phyloP scores from a whole-genome alignment of 2,113 vertebrate genomes.

The Cyprinodon brontotheroides region DNA sequence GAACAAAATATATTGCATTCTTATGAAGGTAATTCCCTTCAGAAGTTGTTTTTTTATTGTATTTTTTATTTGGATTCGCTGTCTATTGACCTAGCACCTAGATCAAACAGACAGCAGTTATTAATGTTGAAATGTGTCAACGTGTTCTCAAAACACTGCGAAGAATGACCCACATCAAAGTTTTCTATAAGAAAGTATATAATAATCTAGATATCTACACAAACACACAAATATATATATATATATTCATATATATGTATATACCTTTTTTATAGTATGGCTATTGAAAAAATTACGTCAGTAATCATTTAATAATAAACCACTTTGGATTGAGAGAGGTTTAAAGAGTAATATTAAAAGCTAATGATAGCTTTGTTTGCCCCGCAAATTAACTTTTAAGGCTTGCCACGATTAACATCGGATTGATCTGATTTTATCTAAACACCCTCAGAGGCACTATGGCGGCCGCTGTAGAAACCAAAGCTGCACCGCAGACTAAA shows the following conservation, averaged over 20 bases:
- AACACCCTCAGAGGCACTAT: conserved; percentile 40
- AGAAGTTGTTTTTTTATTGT: conserved; percentile 56
- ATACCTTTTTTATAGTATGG: conserved; percentile 84
- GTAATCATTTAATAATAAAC: conserved; percentile 80
- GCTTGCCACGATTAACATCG: conserved; percentile 73
- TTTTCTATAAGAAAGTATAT: conserved; percentile 88
- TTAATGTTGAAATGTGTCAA: conserved; percentile 74
- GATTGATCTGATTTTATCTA: conserved; percentile 39
- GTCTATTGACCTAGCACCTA: conserved; percentile 57
- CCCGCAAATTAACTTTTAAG: conserved; percentile 75
- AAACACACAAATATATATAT: conserved; percentile 85
- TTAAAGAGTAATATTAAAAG: conserved; percentile 74
- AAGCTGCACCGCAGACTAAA: not conserved
- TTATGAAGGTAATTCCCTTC: conserved; percentile 74
- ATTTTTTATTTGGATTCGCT: conserved; percentile 63
- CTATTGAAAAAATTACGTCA: conserved; percentile 84
- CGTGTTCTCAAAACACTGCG: conserved; percentile 79
- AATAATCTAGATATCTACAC: conserved; percentile 84
- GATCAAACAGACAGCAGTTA: conserved; percentile 66
- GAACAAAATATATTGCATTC: conserved; percentile 79
- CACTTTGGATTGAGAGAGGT: conserved; percentile 81
- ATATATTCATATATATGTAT: conserved; percentile 82
- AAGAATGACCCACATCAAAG: conserved; percentile 83
- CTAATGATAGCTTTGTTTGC: conserved; percentile 65
- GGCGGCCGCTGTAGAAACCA: conserved; percentile 47